Conservation (phyloP, 2,888 invertebrate species). For the Epinotia nisella region DNA sequence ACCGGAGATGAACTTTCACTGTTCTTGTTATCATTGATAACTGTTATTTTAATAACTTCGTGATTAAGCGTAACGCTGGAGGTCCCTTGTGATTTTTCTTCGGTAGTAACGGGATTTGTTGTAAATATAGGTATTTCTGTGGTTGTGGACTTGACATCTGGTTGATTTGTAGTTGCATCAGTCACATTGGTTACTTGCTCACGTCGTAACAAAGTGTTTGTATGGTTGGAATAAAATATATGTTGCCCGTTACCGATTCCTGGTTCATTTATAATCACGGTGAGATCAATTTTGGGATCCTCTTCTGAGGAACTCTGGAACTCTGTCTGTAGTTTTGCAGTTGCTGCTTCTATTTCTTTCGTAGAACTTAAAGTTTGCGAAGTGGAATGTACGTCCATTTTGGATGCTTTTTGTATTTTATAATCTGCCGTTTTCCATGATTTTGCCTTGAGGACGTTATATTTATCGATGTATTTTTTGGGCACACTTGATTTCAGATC, state of each 20-base stretch:
- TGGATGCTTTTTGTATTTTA: constrained; percentile 53
- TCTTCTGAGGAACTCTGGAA: constrained; percentile 54
- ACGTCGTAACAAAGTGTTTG: constrained; percentile 56
- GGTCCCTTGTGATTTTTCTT: constrained; percentile 43
- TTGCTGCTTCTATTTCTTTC: constrained; percentile 45
- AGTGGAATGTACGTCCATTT: constrained; percentile 49
- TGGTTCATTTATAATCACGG: constrained; percentile 70
- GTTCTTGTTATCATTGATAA: constrained; percentile 55
- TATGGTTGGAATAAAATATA: constrained; percentile 51
- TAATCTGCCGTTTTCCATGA: constrained; percentile 52
- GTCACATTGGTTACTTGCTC: constrained; percentile 53
- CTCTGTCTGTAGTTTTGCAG: constrained; percentile 48
- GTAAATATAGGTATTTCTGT: constrained; percentile 36
- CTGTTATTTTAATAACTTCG: constrained; percentile 63
- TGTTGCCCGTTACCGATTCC: constrained; percentile 51
- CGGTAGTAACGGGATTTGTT: constrained; percentile 21
- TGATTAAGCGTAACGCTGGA: constrained; percentile 53
- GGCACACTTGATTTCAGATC: constrained; percentile 62
- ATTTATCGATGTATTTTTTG: constrained; percentile 73
- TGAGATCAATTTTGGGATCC: constrained; percentile 68
- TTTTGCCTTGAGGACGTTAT: constrained; percentile 63
- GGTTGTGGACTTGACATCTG: not conserved
- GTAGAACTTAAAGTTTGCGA: not conserved
- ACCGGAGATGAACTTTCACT: constrained; percentile 50
- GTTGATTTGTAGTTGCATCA: constrained; percentile 27